Conservation (phyloP, 2,113 vertebrate genomes). For the Rhinoderma darwinii region DNA sequence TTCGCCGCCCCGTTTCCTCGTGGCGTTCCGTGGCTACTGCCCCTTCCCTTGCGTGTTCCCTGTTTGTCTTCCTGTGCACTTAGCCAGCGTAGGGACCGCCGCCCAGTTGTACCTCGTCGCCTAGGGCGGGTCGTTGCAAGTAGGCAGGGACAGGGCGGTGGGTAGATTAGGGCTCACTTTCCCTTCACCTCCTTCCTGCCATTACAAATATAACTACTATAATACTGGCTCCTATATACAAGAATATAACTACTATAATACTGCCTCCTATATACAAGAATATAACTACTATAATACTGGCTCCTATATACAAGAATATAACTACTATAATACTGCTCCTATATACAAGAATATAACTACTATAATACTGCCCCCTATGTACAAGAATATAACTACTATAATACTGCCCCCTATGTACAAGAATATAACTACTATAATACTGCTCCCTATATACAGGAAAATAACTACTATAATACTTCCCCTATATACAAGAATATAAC, state of each 20-base stretch:
- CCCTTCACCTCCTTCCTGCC: no score
- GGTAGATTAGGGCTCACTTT: no score
- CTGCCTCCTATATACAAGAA: no score
- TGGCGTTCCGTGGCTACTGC: no score
- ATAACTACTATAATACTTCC: background rate
- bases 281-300: background rate
- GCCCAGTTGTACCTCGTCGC: no score
- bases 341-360: slow-evolving; percentile 1
- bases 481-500: slow-evolving; percentile 1
- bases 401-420: background rate
- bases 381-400: slow-evolving; percentile 14
- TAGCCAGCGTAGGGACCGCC: no score
- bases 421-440: slow-evolving; percentile 16
- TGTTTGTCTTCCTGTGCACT: no score
- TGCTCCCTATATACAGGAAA: background rate
- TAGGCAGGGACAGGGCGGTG: no score
- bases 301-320: background rate
- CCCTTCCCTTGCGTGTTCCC: no score
- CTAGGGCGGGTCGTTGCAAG: no score
- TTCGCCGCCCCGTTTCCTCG: no score
- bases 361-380: background rate
- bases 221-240: background rate
- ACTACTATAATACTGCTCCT: background rate
- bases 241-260: no score
- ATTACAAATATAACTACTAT: background rate